These are phyloP conservation scores for Liasis olivaceus DNA, from an alignment of 2,797 vertebrate species.

Conservation along the genomic window DNA sequence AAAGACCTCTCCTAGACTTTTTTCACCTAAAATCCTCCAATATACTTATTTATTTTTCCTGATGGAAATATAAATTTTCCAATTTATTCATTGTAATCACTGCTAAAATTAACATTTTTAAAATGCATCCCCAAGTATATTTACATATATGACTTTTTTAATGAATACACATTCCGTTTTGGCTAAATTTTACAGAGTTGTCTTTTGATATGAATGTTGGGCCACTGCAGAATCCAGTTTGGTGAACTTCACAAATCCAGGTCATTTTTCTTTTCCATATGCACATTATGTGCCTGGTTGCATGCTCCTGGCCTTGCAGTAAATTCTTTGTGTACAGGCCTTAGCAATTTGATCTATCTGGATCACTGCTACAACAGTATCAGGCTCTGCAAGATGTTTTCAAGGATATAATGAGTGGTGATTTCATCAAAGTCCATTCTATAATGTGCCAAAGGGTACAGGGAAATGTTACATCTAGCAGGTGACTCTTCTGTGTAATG, in stretches of 20 bases:
- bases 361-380: not conserved
- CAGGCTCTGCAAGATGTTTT: not conserved
- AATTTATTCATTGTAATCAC: too few species aligned
- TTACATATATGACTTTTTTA: not conserved
- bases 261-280: not conserved
- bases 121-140: too few species aligned
- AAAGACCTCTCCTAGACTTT: not conserved
- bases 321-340: not conserved
- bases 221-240: not conserved
- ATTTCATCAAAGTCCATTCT: not conserved
- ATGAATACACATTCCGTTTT: not conserved
- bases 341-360: not conserved
- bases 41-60: too few species aligned
- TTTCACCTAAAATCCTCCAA: too few species aligned
- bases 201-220: not conserved
- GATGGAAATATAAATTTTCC: too few species aligned
- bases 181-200: not conserved
- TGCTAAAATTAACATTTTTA: too few species aligned
- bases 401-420: not conserved
- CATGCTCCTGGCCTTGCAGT: not conserved
- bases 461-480: not conserved
- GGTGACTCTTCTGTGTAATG: not conserved
- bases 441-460: not conserved
- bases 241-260: not conserved
- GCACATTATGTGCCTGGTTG: not conserved